Evolutionary conservation across 2,113 vertebrate species (phyloP).

Genomic region (Corythornis vintsioides): DNA sequence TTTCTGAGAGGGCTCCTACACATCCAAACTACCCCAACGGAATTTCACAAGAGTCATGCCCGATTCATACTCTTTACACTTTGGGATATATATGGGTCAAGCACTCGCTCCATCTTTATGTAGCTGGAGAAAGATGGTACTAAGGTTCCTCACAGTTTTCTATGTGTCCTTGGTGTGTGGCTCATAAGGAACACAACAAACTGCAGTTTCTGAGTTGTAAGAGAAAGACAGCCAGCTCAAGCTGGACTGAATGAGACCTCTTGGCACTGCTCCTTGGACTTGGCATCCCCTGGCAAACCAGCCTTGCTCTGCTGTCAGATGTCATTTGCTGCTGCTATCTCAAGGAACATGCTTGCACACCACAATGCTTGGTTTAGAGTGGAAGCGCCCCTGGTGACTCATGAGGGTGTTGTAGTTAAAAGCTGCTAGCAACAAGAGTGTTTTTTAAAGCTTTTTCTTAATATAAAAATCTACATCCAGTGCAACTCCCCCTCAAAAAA

Average conservation of each 20-base stretch:
- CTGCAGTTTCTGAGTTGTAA: not conserved
- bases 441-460: not conserved
- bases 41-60: not conserved
- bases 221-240: not conserved
- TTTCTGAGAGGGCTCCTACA: not conserved
- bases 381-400: not conserved
- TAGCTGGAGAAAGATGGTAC: not conserved
- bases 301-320: not conserved
- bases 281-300: not conserved
- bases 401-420: not conserved
- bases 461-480: fast-evolving
- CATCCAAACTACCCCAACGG: not conserved
- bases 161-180: not conserved
- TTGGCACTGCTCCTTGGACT: not conserved
- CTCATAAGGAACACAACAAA: not conserved
- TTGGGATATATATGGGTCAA: not conserved
- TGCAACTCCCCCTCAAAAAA: not conserved
- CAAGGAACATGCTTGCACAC: not conserved
- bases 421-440: not conserved
- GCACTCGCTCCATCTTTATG: not conserved
- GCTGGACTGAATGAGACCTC: not conserved
- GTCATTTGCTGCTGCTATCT: not conserved
- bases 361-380: not conserved
- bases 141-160: not conserved
- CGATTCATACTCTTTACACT: fast-evolving